These are phyloP conservation scores for Cantharis nigra DNA, from an alignment of 2,888 invertebrate species.

Conservation along the genomic window DNA sequence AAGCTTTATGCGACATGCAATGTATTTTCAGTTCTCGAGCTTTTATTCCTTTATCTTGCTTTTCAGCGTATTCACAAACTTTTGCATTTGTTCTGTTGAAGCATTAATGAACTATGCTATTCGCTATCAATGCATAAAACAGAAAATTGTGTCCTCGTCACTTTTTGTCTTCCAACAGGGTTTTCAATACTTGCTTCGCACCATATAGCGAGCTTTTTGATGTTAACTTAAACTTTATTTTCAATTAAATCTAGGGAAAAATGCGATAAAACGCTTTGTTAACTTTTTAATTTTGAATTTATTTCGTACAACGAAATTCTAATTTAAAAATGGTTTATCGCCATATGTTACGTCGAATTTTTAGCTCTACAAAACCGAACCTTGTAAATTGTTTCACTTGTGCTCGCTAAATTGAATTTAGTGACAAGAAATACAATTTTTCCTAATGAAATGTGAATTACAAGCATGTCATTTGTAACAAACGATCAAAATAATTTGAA, in stretches of 20 bases:
- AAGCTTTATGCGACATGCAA: conserved; percentile 46
- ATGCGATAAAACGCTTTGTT: not conserved
- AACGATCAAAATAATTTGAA: not conserved
- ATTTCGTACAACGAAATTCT: not conserved
- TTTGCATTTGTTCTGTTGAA: conserved; percentile 50
- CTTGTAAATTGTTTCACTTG: conserved; percentile 4
- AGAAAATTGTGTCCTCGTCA: conserved; percentile 48
- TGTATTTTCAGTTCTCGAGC: conserved; percentile 50
- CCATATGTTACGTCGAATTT: not conserved
- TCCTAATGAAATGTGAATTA: conserved; percentile 4
- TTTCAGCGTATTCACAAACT: conserved; percentile 54
- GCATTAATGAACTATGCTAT: conserved; percentile 54
- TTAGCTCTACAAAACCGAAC: conserved; percentile 1
- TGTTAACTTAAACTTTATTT: conserved; percentile 27
- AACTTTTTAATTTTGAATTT: not conserved
- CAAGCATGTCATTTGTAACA: not conserved
- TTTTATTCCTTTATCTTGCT: conserved; percentile 57
- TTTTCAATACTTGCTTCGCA: conserved; percentile 35
- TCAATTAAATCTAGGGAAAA: not conserved
- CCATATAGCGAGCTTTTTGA: conserved; percentile 26
- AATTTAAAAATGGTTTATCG: not conserved
- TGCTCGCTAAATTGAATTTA: conserved; percentile 3
- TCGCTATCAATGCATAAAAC: conserved; percentile 52
- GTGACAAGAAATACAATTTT: conserved; percentile 1
- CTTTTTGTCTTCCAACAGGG: conserved; percentile 37